These are phyloP conservation scores for Megaustenia siamemsis DNA, from an alignment of 2,888 invertebrate species.

Conservation along the genomic window DNA sequence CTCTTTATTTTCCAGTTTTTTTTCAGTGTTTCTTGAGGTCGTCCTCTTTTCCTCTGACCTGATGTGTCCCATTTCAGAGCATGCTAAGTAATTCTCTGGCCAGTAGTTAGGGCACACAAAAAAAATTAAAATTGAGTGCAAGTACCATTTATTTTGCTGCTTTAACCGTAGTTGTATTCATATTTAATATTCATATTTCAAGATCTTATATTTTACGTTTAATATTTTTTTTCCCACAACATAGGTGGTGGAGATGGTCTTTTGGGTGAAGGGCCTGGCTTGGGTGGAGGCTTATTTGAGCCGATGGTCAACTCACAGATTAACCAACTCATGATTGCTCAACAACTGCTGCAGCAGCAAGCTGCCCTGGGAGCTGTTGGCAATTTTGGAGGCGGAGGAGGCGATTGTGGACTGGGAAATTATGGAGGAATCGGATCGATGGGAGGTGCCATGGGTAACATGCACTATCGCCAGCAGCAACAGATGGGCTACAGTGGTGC, in stretches of 20 bases:
- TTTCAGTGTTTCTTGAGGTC: too few relatives aligned
- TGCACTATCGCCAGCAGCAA: constrained; percentile 29
- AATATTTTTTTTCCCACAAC: too few relatives aligned
- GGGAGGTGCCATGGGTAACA: constrained; percentile 36
- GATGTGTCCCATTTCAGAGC: too few relatives aligned
- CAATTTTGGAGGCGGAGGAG: constrained; percentile 36
- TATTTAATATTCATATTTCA: too few relatives aligned
- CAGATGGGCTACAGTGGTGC: constrained; percentile 21
- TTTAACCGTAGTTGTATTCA: not conserved
- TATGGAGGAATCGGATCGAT: constrained; percentile 24
- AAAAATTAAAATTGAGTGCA: too few relatives aligned
- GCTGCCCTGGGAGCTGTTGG: constrained; percentile 25
- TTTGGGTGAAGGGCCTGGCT: constrained; percentile 40
- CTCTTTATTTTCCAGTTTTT: too few relatives aligned
- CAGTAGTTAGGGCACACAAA: too few relatives aligned
- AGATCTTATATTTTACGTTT: too few relatives aligned
- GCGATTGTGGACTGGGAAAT: constrained; percentile 32
- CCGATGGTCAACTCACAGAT: constrained; percentile 39
- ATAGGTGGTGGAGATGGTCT: constrained; percentile 39
- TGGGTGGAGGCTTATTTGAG: constrained; percentile 36
- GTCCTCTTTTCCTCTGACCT: too few relatives aligned
- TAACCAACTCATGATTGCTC: constrained; percentile 58
- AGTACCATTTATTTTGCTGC: not conserved
- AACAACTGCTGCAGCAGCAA: constrained; percentile 59
- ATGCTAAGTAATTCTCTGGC: too few relatives aligned